Base-by-base conservation (phyloP, 2,888 invertebrate species). In the Timema podura region DNA sequence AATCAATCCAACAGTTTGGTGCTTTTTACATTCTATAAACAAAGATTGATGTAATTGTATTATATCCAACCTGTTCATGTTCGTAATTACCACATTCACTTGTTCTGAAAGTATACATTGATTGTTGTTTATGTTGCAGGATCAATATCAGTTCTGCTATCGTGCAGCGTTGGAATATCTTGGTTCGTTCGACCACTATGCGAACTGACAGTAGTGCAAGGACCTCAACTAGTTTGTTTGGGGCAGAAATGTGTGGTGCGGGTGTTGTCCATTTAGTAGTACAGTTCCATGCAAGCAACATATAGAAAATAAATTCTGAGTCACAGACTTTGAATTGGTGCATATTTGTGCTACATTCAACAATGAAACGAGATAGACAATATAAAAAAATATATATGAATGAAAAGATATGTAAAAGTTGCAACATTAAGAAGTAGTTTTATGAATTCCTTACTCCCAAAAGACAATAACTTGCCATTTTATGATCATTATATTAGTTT, bases 61-160 rank as follows among this genome's bases (percentile, higher is more conserved):
- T 30, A 30, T 30, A 30, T 30, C 30, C 30, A 30, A 30, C 30
- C 30, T 30, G 30, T 30, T 30, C 30, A 30, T 3, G 30, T 3
- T 30, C 30, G 3, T 30, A 30, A 30, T 30, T 30, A 30, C 30
- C 30, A 30, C 30, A 30, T 30, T 30, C 30, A 30, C 30, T 30
- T 30, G 30, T 30, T 30, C 3, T 30, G 3, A 2, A 30, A 30
- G 30, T 64, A 15, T 2, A 30, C 16, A 68, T n/a, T 44, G 45
- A 49, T 13, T 13, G 11, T 13, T 68, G 61, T 49, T 13, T 76
- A 74, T 76, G 76, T 81, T 82, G 48, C 83, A 95, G 95, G 98
- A 99, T 85, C 98, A 99, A 84, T 99, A 99, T 84, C 96, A 98
- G 83, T 99, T 99, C 86, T 98, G 98, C 85, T 99, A 99, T 85